Evolutionary conservation across 2,888 invertebrate species (phyloP), one percentile per base, ranked within the genome.

Genomic region (Cryptosula pallasiana): DNA sequence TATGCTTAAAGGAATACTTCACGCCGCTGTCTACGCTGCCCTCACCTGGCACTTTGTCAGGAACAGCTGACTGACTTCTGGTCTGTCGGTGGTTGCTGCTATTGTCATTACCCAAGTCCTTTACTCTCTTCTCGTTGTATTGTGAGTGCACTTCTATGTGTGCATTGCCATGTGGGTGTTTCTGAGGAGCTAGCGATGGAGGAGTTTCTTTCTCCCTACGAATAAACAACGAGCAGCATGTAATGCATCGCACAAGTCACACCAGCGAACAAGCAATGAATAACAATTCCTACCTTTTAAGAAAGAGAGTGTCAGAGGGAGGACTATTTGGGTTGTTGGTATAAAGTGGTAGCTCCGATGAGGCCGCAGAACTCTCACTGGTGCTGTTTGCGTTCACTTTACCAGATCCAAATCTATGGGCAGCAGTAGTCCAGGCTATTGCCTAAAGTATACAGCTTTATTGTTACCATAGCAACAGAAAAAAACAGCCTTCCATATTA

Each of bases 341-440:
- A 75, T 79, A 77, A 71, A 80, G 79, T 70, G 81, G 79, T 29
- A 82, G 74, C 45, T 70, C 72, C 9, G 79, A 79, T 9, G 63
- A 63, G 9, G 16, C 13, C 5, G 25, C 5, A 13, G 20, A 3
- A 3, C 13, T 27, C 13, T 34, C 27, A 20, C 27, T 63, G 2
- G 5, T 5, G 29, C 32, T 32, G 16, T 45, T 13, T 45, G 45
- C 45, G n/a, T n/a, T 55, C 9, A 25, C 16, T 13, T 25, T 32
- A 5, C 32, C 55, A 54, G 45, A 45, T 45, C 70, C 70, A 72
- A 82, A 79, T 63, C 81, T 77, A 73, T 83, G 83, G 36, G 81
- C 80, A n/a, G 82, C 81, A 32, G 82, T 81, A 57, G 79, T 81
- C 83, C 83, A 83, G 13, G 83, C 81, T 25, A 82, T 76, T 3